Evolutionary conservation across 2,888 invertebrate genomes (phyloP), one percentile per base, ranked within the genome.

Genomic region (Papilio protenor): DNA sequence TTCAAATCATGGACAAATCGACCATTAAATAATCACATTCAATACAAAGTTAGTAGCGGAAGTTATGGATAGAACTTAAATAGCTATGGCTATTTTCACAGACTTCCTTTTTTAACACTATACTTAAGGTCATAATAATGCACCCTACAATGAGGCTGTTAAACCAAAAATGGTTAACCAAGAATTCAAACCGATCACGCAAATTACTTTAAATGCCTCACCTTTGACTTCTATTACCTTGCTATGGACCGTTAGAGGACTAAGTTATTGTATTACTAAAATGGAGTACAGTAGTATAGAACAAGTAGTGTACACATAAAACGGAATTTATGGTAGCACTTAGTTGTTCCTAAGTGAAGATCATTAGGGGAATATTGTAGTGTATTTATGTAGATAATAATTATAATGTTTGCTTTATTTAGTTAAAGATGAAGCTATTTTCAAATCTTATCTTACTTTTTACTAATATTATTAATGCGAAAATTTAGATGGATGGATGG

Each of bases 121-220:
- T 14, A 27, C 27, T 61, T 27, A 14, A 27, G 59, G 8, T 4
- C 14, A 27, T 14, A 12, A 61, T 61, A 61, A 27, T 27, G 59
- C 27, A 61, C 11, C n/a, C n/a, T 66, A 66, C 40, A 66, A 66
- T 66, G n/a, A 40, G 66, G 3, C 66, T 11, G n/a, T 66, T 40
- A 66, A 40, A 66, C 66, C 66, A 66, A 66, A 66, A n/a, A 66
- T 11, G 40, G 66, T 66, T 66, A 40, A 10, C 66, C 66, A n/a
- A n/a, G 66, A 66, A 66, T 66, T 18, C 11, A 11, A 66, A 66
- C 33, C 33, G 33, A 40, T 66, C 66, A 66, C 33, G n/a, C 18
- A n/a, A 64, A 64, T 64, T 64, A n/a, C 64, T 18, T 40, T n/a
- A 66, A 40, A 10, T n/a, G 40, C 40, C 33, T 64, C 40, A 66